Percentiles rank a stretch among this genome's conserved stretches.
Evolutionary conservation across 2,797 vertebrate genomes (phyloP).

Genomic region (Thaleichthys pacificus): DNA sequence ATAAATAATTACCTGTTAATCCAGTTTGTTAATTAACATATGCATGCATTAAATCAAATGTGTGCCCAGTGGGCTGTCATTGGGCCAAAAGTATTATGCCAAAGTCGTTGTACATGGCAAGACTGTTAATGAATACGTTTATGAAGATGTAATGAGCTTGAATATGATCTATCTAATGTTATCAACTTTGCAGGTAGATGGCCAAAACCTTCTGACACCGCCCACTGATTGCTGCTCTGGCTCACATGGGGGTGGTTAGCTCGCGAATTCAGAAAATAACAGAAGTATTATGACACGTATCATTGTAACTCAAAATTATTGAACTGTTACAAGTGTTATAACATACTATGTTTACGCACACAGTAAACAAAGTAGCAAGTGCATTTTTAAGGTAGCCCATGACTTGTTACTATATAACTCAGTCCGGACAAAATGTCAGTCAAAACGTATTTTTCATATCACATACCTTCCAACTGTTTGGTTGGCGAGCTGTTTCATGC

Average conservation of each 20-base stretch:
- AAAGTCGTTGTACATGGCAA: neutral
- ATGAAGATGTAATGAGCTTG: no score
- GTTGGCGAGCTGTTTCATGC: slow-evolving; percentile 95
- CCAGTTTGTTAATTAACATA: no score
- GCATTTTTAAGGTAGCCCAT: neutral
- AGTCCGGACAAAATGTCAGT: neutral
- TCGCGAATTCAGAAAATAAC: neutral
- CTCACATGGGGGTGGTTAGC: neutral
- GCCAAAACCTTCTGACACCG: slow-evolving; percentile 8
- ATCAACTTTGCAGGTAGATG: neutral
- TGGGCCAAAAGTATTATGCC: neutral
- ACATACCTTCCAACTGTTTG: slow-evolving; percentile 94
- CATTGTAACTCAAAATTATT: neutral
- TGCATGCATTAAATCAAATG: no score
- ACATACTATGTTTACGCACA: no score
- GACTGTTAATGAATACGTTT: no score
- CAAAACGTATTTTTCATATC: neutral
- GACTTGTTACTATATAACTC: neutral
- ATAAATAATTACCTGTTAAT: no score
- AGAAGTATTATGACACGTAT: neutral
- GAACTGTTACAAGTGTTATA: no score
- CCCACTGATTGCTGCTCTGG: neutral
- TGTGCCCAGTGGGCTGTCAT: neutral
- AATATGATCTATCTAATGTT: neutral
- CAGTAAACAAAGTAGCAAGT: neutral